Percentiles rank a stretch among this genome's conserved stretches.
phyloP scores from a whole-genome alignment of 1,140 invertebrate genomes.

The Drosophila erecta region DNA sequence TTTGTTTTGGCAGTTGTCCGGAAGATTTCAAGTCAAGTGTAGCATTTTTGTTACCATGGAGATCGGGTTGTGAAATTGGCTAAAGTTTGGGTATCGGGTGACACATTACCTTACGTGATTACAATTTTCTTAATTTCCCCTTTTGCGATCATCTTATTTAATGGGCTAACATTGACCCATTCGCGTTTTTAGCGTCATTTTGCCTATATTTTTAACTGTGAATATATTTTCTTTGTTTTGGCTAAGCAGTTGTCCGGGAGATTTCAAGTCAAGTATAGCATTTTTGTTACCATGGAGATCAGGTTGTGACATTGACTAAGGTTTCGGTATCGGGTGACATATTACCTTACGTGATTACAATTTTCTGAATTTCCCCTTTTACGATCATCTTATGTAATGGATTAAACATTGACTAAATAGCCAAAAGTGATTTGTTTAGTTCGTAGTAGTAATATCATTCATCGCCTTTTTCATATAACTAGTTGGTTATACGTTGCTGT shows the following conservation, averaged over 20 bases:
- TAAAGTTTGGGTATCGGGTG: neutral
- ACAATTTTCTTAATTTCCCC: neutral
- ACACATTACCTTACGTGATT: neutral
- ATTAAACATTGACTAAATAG: neutral
- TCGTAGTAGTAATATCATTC: no score
- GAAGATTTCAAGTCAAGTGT: neutral
- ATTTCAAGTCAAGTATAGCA: neutral
- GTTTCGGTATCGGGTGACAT: neutral
- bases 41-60: slow-evolving; percentile 9
- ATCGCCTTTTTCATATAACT: no score
- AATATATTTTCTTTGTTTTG: slow-evolving; percentile 36
- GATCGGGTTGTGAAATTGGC: neutral
- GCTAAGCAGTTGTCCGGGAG: neutral
- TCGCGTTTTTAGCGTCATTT: slow-evolving; percentile 75
- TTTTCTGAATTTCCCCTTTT: neutral
- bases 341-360: slow-evolving; percentile 1
- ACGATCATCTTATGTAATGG: neutral
- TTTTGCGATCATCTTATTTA: neutral
- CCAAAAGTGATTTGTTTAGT: no score
- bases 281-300: slow-evolving; percentile 9
- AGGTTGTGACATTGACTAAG: neutral
- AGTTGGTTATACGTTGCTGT: no score
- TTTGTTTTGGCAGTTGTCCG: slow-evolving; percentile 35
- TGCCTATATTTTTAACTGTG: slow-evolving; percentile 3
- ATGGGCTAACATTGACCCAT: no score